Conservation (phyloP, 1,140 invertebrate species). For the Camponotus vicinus region DNA sequence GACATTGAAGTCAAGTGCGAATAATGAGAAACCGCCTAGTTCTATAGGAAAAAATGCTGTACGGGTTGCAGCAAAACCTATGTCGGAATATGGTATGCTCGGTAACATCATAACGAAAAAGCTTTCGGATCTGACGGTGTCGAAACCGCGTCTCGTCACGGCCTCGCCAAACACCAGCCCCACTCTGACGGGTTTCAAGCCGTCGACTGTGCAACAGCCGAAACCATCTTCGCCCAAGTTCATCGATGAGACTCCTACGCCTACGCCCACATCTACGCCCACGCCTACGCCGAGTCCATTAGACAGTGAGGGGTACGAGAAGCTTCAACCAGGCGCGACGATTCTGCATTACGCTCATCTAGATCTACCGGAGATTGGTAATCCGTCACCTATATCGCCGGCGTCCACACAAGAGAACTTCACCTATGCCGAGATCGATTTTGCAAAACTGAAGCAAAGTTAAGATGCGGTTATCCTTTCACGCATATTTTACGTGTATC, state of each 20-base stretch:
- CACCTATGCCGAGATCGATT: slow-evolving; percentile 91
- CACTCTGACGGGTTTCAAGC: slow-evolving; percentile 80
- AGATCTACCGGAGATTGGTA: slow-evolving; percentile 86
- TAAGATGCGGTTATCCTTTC: slow-evolving; percentile 62
- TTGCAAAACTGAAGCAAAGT: slow-evolving; percentile 87
- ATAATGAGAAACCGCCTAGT: slow-evolving; percentile 79
- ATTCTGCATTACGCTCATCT: slow-evolving; percentile 90
- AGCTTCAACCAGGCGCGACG: slow-evolving; percentile 79
- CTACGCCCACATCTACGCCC: slow-evolving; percentile 79
- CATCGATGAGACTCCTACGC: slow-evolving; percentile 78
- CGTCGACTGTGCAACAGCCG: slow-evolving; percentile 56
- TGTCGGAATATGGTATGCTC: slow-evolving; percentile 29
- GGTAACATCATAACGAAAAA: slow-evolving; percentile 72
- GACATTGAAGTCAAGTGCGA: slow-evolving; percentile 43
- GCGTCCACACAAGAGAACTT: slow-evolving; percentile 85
- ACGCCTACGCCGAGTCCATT: slow-evolving; percentile 83
- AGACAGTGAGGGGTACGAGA: slow-evolving; percentile 80
- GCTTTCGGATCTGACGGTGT: slow-evolving; percentile 74
- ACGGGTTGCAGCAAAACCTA: slow-evolving; percentile 39
- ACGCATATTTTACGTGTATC: not conserved
- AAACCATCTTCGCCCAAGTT: slow-evolving; percentile 79
- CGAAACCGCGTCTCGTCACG: slow-evolving; percentile 78
- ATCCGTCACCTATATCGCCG: slow-evolving; percentile 82
- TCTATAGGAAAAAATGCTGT: slow-evolving; percentile 46
- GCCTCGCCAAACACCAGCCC: slow-evolving; percentile 80